A percentile compares a stretch with the other conserved stretches of the same genome.
These are phyloP conservation scores for Calidris pygmaea DNA, from an alignment of 2,113 vertebrate species.

Conservation along the genomic window DNA sequence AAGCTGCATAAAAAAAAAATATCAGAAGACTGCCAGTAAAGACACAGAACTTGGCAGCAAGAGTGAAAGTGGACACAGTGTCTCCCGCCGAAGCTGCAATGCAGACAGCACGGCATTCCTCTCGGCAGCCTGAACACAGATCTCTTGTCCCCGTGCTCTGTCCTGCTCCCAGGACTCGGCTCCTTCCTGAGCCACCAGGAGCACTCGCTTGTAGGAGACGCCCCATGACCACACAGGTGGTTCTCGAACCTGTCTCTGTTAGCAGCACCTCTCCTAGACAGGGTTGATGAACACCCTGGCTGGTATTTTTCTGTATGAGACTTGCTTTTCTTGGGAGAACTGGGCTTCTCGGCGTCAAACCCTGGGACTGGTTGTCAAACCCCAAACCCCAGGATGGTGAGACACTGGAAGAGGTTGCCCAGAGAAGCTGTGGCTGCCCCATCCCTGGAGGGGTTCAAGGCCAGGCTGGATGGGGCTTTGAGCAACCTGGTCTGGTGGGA, in stretches of 20 bases:
- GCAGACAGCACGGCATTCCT: background rate
- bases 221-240: background rate
- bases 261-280: background rate
- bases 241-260: background rate
- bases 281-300: background rate
- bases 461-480: no score
- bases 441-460: no score
- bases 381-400: no score
- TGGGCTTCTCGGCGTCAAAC: background rate
- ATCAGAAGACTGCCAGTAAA: background rate
- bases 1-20: background rate
- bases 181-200: background rate
- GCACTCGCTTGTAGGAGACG: background rate
- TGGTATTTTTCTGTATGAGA: background rate
- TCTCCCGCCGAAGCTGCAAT: background rate
- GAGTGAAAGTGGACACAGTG: background rate
- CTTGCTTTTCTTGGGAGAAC: background rate
- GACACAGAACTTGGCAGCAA: background rate
- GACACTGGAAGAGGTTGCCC: no score
- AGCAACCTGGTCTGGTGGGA: no score
- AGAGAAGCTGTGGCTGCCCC: no score
- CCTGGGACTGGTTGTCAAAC: no score
- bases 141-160: background rate
- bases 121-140: background rate
- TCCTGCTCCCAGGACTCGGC: background rate